A percentile compares a stretch with the other conserved stretches of the same genome.
These are phyloP conservation scores for Polyommatus icarus DNA, from an alignment of 2,888 invertebrate species.

Conservation along the genomic window DNA sequence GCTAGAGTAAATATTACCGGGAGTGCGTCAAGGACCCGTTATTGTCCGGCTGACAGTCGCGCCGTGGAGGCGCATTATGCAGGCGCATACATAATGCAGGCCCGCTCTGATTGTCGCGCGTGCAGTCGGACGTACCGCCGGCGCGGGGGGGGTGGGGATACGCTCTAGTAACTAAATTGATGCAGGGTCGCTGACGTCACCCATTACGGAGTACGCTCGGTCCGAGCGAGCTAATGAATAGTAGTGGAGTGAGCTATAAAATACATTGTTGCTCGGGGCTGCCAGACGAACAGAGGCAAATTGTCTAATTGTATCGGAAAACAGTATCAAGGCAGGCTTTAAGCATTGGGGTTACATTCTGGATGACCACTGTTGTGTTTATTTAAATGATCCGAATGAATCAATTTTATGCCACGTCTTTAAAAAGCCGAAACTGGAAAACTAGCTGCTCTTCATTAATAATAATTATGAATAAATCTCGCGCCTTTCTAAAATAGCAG, in stretches of 20 bases:
- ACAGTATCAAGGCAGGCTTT: background rate
- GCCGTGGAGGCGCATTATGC: constrained; percentile 11
- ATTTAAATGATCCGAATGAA: background rate
- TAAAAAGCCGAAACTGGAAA: background rate
- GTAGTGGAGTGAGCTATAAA: background rate
- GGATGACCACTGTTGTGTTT: background rate
- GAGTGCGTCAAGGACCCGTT: background rate
- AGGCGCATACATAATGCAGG: constrained; percentile 10
- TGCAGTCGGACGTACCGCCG: constrained; percentile 11
- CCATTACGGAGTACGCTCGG: constrained; percentile 11
- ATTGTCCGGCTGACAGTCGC: background rate
- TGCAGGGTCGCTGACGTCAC: constrained; percentile 30
- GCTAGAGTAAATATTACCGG: background rate
- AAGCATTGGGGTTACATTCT: too few species aligned
- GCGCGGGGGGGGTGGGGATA: background rate
- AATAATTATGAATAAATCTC: background rate
- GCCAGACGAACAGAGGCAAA: background rate
- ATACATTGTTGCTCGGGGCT: constrained; percentile 2
- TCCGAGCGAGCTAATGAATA: background rate
- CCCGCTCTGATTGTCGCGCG: constrained; percentile 13
- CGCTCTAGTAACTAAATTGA: constrained; percentile 23
- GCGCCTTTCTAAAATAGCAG: background rate
- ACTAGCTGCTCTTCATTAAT: background rate
- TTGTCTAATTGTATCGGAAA: background rate
- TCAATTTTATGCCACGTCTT: background rate